Evolutionary conservation across 2,888 invertebrate genomes (phyloP).

Genomic region (Apotomis betuletana): DNA sequence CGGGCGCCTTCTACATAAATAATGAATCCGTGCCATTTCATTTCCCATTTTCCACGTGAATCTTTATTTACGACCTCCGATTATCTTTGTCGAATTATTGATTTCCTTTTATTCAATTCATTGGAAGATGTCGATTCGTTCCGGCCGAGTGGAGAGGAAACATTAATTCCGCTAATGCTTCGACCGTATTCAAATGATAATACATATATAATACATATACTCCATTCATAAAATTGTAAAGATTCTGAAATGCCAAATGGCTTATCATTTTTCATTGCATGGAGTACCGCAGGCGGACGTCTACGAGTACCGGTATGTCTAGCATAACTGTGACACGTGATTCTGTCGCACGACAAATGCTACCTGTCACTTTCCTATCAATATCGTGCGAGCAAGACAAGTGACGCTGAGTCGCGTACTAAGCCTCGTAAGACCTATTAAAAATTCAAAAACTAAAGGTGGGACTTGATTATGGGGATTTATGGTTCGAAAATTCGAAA

Average conservation of each 20-base stretch:
- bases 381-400: too few species aligned
- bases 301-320: neutral
- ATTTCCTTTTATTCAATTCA: conserved; percentile 53
- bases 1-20: neutral
- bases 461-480: too few species aligned
- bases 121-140: conserved; percentile 53
- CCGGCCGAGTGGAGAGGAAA: conserved; percentile 56
- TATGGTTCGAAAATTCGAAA: too few species aligned
- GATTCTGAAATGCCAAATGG: conserved; percentile 1
- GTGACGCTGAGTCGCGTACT: neutral
- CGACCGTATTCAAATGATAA: conserved; percentile 52
- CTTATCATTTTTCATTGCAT: conserved; percentile 19
- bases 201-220: conserved; percentile 40
- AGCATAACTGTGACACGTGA: too few species aligned
- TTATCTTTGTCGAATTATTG: conserved; percentile 52
- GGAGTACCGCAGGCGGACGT: conserved; percentile 1
- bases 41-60: conserved; percentile 19
- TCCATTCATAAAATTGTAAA: conserved; percentile 1
- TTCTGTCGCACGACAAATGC: too few species aligned
- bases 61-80: conserved; percentile 38
- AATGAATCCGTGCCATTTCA: conserved; percentile 6
- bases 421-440: neutral
- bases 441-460: too few species aligned
- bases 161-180: conserved; percentile 68
- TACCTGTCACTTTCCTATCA: too few species aligned